Evolutionary conservation across 35 echinoderm and acorn worm genomes (phyloP).

Genomic region (Stichopus chloronotus): DNA sequence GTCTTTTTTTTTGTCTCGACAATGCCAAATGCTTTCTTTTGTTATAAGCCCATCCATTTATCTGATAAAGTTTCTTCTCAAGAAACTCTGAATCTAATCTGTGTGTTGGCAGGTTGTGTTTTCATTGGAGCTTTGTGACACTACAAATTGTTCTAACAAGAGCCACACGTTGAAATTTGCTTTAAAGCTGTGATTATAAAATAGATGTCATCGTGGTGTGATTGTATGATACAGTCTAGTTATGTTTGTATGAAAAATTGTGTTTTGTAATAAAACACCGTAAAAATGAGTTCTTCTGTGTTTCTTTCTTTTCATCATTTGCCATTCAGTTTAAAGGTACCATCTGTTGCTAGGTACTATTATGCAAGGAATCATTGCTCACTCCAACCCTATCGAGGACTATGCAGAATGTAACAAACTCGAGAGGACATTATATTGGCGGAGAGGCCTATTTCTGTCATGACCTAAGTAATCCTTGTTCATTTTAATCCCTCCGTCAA

Average conservation of each 20-base stretch:
- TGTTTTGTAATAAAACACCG: not conserved
- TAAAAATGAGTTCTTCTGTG: not conserved
- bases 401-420: too few species aligned
- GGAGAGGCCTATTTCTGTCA: too few species aligned
- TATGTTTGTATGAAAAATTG: not conserved
- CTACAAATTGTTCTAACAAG: not conserved
- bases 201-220: not conserved
- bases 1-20: not conserved
- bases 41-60: not conserved
- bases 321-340: too few species aligned
- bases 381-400: too few species aligned
- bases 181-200: not conserved
- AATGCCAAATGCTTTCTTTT: not conserved
- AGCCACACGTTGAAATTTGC: not conserved
- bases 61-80: not conserved
- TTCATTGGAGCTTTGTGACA: not conserved
- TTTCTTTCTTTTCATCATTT: too few species aligned
- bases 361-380: too few species aligned
- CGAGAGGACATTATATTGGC: too few species aligned
- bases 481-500: too few species aligned
- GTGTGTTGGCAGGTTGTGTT: not conserved
- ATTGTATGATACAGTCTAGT: not conserved
- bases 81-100: not conserved
- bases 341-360: too few species aligned
- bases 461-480: too few species aligned